These are phyloP conservation scores for Aphis gossypii DNA, from an alignment of 1,140 invertebrate species.

Conservation along the genomic window DNA sequence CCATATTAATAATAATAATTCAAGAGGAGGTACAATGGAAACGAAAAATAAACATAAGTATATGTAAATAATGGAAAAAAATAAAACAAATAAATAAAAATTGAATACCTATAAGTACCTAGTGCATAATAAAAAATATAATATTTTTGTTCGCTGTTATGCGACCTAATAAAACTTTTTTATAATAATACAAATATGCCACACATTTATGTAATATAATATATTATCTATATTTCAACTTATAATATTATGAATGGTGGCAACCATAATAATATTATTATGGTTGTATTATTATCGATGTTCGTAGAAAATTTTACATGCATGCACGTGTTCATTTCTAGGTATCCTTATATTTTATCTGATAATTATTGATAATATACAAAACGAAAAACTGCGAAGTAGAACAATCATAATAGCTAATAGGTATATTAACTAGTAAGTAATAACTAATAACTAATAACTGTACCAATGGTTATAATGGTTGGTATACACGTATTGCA, in stretches of 20 bases:
- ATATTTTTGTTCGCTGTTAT: neutral
- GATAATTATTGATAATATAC: constrained; percentile 1
- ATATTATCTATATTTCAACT: neutral
- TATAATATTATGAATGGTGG: neutral
- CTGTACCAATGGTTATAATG: neutral
- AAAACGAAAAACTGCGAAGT: neutral
- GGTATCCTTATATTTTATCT: constrained; percentile 4
- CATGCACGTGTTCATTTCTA: neutral
- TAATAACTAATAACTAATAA: neutral
- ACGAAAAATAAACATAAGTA: neutral
- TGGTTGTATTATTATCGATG: neutral
- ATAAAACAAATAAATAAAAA: constrained; percentile 21
- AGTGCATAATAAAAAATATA: neutral
- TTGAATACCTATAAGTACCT: neutral
- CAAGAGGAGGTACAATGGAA: neutral
- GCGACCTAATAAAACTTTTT: neutral
- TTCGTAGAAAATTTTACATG: neutral
- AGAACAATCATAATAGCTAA: neutral
- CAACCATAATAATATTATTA: neutral
- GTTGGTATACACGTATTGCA: neutral
- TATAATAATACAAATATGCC: neutral
- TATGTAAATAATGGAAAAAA: neutral
- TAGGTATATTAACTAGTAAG: neutral
- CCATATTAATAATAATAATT: constrained; percentile 22
- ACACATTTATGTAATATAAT: neutral